phyloP scores from a whole-genome alignment of 2,113 vertebrate species.

The Carlito syrichta region DNA sequence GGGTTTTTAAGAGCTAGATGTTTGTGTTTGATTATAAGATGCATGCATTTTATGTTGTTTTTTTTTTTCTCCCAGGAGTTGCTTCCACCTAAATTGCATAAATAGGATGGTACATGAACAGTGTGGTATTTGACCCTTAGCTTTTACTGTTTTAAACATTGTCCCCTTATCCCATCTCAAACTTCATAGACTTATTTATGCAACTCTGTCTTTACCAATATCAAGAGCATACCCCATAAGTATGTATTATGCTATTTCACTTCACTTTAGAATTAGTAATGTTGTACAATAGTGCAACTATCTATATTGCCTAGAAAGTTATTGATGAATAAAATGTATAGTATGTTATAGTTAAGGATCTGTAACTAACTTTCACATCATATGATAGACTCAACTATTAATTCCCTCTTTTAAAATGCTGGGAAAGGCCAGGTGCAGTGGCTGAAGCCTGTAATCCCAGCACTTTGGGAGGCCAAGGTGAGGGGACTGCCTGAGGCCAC shows the following conservation, averaged over 20 bases:
- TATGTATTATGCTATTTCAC: background rate
- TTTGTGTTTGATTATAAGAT: background rate
- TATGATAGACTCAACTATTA: conserved; percentile 8
- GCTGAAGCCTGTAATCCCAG: too few relatives aligned
- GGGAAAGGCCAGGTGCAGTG: too few relatives aligned
- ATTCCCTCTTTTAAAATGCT: background rate
- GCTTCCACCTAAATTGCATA: background rate
- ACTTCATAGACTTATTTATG: background rate
- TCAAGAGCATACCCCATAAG: background rate
- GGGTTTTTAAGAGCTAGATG: conserved; percentile 24
- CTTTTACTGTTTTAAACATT: background rate
- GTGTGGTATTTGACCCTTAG: background rate
- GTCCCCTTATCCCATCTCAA: background rate
- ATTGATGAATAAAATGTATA: conserved; percentile 7
- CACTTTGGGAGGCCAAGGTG: too few relatives aligned
- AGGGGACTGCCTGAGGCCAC: too few relatives aligned
- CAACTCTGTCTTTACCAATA: background rate
- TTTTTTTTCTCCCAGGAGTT: background rate
- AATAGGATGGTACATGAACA: background rate
- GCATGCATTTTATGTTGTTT: background rate
- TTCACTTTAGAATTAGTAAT: conserved; percentile 29
- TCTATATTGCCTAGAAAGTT: background rate
- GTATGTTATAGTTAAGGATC: background rate
- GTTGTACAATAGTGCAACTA: background rate
- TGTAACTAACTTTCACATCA: conserved; percentile 15